Evolutionary conservation across 92 coral and sea anemone species (phyloP).

Genomic region (Paragorgia papillata): DNA sequence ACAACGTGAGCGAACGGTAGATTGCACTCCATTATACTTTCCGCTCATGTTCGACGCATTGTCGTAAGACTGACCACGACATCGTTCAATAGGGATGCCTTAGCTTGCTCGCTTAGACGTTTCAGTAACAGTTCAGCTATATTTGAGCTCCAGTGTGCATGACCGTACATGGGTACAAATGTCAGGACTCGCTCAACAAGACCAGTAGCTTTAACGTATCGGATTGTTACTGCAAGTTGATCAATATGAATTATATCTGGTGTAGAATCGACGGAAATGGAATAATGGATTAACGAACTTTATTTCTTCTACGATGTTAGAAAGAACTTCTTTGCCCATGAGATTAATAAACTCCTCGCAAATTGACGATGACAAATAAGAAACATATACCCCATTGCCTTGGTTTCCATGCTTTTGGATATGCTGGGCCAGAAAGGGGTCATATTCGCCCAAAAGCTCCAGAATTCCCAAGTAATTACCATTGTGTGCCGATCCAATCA

Average conservation of each 20-base stretch:
- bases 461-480: constrained; percentile 37
- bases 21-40: constrained; percentile 33
- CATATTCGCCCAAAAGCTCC: constrained; percentile 27
- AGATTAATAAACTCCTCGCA: constrained; percentile 25
- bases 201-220: constrained; percentile 23
- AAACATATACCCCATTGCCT: constrained; percentile 36
- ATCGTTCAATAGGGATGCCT: constrained; percentile 15
- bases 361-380: constrained; percentile 40
- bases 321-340: constrained; percentile 40
- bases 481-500: constrained; percentile 37
- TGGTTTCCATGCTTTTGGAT: constrained; percentile 40
- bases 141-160: constrained; percentile 17
- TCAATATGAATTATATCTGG: constrained; percentile 26
- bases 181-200: constrained; percentile 19
- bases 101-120: constrained; percentile 13
- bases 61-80: constrained; percentile 29
- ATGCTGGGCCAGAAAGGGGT: too few relatives aligned
- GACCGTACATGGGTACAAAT: constrained; percentile 17
- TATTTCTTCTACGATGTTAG: too few relatives aligned
- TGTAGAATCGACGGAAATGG: constrained; percentile 39
- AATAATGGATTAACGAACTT: too few relatives aligned
- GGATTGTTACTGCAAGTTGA: constrained; percentile 23
- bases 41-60: constrained; percentile 32
- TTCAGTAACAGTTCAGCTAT: constrained; percentile 18
- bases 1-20: not conserved